These are phyloP conservation scores for Vulpes ferrilata DNA, from an alignment of 2,113 vertebrate species.

Conservation along the genomic window DNA sequence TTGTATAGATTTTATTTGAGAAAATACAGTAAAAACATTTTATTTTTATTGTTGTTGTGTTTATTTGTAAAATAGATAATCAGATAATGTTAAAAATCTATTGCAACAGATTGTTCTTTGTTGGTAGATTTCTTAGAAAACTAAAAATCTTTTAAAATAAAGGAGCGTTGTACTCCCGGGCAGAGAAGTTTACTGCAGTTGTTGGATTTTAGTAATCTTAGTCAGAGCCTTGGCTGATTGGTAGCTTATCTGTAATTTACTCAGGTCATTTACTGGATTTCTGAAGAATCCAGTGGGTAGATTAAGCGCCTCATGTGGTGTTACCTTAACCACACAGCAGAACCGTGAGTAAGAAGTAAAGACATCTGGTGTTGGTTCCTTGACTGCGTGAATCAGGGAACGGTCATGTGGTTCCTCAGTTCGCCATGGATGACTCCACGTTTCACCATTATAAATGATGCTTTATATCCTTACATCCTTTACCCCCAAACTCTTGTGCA, in stretches of 20 bases:
- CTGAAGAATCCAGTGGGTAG: background rate
- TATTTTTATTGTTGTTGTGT: background rate
- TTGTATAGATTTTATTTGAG: background rate
- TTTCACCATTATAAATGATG: background rate
- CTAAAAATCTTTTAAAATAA: background rate
- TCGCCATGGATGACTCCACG: background rate
- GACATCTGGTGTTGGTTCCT: background rate
- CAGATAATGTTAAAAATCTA: background rate
- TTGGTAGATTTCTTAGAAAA: background rate
- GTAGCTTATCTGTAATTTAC: background rate
- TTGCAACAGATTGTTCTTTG: background rate
- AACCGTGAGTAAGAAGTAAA: background rate
- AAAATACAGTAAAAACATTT: background rate
- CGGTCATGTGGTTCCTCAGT: background rate
- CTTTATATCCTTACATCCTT: background rate
- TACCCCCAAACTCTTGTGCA: background rate
- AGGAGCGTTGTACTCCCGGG: background rate
- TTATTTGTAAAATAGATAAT: background rate
- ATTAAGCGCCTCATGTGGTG: background rate
- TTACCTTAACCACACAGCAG: rapidly evolving
- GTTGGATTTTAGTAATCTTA: background rate
- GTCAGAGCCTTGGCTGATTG: background rate
- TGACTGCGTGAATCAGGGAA: rapidly evolving
- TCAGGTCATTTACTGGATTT: background rate
- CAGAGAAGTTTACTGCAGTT: background rate